phyloP scores from a whole-genome alignment of 2,113 vertebrate species.

The Cynocephalus volans region DNA sequence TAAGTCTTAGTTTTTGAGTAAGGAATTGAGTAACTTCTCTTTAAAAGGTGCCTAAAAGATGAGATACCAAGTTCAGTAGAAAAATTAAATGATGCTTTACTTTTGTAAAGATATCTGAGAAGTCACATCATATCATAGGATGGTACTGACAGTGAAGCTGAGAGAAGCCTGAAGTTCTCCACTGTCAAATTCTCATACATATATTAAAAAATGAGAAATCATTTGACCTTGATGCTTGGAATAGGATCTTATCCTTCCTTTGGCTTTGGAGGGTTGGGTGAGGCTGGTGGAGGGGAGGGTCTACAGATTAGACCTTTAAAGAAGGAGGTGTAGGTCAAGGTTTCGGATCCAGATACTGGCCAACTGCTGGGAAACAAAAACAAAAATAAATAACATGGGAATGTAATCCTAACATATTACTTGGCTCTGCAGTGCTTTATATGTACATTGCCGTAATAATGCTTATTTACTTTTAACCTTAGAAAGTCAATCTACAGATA shows the following conservation, averaged over 20 bases:
- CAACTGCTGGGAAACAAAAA: too few species aligned
- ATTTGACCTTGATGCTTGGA: neutral
- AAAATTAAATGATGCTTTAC: constrained; percentile 14
- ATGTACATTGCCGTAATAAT: constrained; percentile 18
- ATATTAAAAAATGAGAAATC: constrained; percentile 23
- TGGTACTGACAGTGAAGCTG: neutral
- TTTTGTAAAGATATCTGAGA: neutral
- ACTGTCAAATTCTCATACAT: constrained; percentile 12
- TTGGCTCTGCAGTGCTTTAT: neutral
- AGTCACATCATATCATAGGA: neutral
- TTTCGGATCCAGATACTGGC: too few species aligned
- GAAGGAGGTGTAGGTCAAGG: neutral
- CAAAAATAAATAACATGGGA: neutral
- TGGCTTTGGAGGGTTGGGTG: neutral
- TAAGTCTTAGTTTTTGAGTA: constrained; percentile 53
- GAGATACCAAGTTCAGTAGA: neutral
- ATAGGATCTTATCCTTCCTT: constrained; percentile 39
- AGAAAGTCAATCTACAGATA: neutral
- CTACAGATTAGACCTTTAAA: neutral
- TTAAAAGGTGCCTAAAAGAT: neutral
- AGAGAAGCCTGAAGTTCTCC: neutral
- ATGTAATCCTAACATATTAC: neutral
- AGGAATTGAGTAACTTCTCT: neutral
- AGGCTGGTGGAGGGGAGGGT: too few species aligned
- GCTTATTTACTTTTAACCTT: neutral